Percentiles rank a stretch among this genome's conserved stretches.
These are phyloP conservation scores for Rhinatrema bivittatum DNA, from an alignment of 2,797 vertebrate genomes.

Conservation along the genomic window DNA sequence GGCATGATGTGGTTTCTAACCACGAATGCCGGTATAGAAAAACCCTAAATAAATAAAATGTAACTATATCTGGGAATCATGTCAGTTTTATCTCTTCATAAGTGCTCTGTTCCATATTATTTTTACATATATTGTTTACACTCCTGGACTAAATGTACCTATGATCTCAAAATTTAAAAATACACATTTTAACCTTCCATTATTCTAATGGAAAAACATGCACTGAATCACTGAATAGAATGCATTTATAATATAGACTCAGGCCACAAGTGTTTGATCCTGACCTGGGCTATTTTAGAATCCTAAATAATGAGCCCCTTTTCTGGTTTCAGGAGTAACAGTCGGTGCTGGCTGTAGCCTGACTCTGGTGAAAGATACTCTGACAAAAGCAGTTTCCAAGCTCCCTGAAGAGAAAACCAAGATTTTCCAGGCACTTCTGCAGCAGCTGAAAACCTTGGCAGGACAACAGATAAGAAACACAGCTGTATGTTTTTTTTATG, in stretches of 20 bases:
- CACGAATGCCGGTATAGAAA: too few relatives aligned
- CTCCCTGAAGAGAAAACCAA: slow-evolving; percentile 61
- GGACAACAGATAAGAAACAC: slow-evolving; percentile 81
- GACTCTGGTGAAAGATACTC: slow-evolving; percentile 48
- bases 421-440: slow-evolving; percentile 60
- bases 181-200: neutral
- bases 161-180: neutral
- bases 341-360: slow-evolving; percentile 77
- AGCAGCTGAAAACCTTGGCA: slow-evolving; percentile 65
- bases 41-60: too few relatives aligned
- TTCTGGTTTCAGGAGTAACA: slow-evolving; percentile 45
- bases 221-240: neutral
- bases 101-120: neutral
- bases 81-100: neutral
- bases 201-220: neutral
- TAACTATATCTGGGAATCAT: neutral
- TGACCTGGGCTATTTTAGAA: neutral
- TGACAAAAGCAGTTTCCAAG: slow-evolving; percentile 50
- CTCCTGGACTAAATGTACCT: neutral
- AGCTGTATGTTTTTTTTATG: slow-evolving; percentile 57
- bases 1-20: too few relatives aligned
- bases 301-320: neutral
- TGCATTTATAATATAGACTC: neutral
- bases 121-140: neutral
- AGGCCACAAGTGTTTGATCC: neutral